Evolutionary conservation across 2,888 invertebrate genomes (phyloP), one percentile per base, ranked within the genome.

Genomic region (Lycia hirtaria): DNA sequence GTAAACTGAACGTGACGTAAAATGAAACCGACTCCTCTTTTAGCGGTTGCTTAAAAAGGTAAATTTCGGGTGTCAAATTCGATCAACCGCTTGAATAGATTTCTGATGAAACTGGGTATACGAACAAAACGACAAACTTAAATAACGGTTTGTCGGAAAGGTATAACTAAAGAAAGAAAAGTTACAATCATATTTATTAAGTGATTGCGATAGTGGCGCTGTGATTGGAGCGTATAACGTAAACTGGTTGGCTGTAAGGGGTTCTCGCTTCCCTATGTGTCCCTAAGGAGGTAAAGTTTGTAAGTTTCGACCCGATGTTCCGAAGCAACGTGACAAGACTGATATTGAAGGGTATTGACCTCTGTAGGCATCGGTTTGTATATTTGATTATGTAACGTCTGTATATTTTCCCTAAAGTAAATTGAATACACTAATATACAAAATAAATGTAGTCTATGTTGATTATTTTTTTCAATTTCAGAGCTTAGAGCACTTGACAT

Each of bases 251-350:
- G 17, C 1, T n/a, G 7, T 17, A 6, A 47, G 47, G 47, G 47
- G 47, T 6, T 15, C n/a, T 15, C 5, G 22, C 45, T 14, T 33
- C 45, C 33, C 32, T 45, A 45, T 14, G 14, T 32, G 14, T 32
- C 45, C 33, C 45, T 9, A 33, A 22, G 45, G 45, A 44, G 19
- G 44, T 26, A 32, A 43, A 44, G 30, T 41, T 44, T 12, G 6
- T n/a, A 28, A 44, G 44, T 44, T 44, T 44, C 30, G 20, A 44
- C 30, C 44, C 19, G 30, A 10, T 30, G 19, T 12, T 30, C 19
- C 43, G n/a, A n/a, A n/a, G n/a, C n/a, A n/a, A 30, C 30, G 44
- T 44, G 44, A 44, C 12, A 20, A 7, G 30, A 20, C 5, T n/a
- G 19, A 4, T 4, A n/a, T n/a, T 12, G 15, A 6, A 44, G 44